Conservation (phyloP, 2,113 vertebrate genomes). For the Cochlearius cochlearius region DNA sequence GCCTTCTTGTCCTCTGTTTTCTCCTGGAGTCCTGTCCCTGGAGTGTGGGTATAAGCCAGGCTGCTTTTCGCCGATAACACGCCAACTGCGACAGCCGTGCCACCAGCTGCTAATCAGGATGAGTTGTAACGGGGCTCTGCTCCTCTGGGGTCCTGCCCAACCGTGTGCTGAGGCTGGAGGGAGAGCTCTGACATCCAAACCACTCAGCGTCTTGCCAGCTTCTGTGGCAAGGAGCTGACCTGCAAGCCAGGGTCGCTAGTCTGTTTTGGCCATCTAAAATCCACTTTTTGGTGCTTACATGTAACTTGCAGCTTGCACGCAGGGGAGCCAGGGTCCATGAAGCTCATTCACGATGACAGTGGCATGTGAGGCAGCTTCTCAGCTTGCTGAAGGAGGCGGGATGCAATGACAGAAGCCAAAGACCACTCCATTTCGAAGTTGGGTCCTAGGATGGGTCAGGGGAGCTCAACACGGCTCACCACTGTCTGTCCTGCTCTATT, state of each 20-base stretch:
- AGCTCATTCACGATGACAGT: background rate
- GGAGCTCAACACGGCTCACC: background rate
- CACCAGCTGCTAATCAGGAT: background rate
- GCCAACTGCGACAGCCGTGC: fast-evolving
- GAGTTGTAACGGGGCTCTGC: fast-evolving
- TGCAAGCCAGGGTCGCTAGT: background rate
- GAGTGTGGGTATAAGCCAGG: background rate
- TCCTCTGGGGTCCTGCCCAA: background rate
- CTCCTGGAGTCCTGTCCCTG: background rate
- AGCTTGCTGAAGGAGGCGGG: background rate
- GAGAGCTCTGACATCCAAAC: background rate
- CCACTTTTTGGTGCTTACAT: background rate
- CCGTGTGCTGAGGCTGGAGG: background rate
- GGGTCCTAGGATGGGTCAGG: background rate
- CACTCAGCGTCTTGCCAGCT: background rate
- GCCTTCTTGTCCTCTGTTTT: background rate
- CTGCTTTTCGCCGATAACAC: background rate
- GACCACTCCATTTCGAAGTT: background rate
- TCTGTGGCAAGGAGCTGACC: background rate
- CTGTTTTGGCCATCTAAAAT: background rate
- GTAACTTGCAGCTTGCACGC: background rate
- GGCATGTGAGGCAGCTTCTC: background rate
- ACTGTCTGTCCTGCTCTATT: background rate
- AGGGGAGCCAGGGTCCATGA: background rate
- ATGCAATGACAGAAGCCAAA: background rate